phyloP scores from a whole-genome alignment of 2,797 vertebrate genomes.

The Anolis apletophallus region DNA sequence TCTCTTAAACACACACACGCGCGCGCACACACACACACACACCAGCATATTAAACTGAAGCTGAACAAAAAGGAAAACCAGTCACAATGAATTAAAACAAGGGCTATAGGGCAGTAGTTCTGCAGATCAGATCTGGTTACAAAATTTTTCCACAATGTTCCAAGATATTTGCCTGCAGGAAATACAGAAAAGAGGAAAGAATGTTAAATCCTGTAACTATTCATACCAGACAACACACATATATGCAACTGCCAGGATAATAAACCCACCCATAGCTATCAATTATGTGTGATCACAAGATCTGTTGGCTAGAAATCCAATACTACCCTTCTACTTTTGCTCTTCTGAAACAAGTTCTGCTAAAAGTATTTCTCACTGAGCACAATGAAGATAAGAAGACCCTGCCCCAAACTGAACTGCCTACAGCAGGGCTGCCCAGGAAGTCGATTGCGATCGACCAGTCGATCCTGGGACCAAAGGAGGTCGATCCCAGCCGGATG shows the following conservation, averaged over 20 bases:
- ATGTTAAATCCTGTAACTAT: not conserved
- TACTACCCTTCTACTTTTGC: not conserved
- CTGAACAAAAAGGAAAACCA: not conserved
- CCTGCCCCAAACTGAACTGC: not conserved
- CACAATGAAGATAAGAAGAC: not conserved
- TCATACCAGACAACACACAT: not conserved
- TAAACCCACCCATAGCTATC: not conserved
- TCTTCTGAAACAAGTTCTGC: not conserved
- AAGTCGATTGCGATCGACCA: too few relatives aligned
- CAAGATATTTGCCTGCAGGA: constrained; percentile 26
- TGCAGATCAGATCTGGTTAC: not conserved
- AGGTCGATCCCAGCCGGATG: too few relatives aligned
- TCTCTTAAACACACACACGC: too few relatives aligned
- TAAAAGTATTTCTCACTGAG: not conserved
- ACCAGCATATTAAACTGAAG: not conserved
- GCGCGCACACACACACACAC: not conserved
- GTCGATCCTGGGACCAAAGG: too few relatives aligned
- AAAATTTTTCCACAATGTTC: not conserved
- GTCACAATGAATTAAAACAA: not conserved
- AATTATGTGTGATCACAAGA: not conserved
- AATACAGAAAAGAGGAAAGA: not conserved
- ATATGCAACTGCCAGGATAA: not conserved
- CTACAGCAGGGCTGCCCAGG: too few relatives aligned
- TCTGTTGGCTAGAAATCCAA: too few relatives aligned
- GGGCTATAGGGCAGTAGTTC: not conserved